Conservation (phyloP, 2,113 vertebrate genomes). For the Macrotus californicus region DNA sequence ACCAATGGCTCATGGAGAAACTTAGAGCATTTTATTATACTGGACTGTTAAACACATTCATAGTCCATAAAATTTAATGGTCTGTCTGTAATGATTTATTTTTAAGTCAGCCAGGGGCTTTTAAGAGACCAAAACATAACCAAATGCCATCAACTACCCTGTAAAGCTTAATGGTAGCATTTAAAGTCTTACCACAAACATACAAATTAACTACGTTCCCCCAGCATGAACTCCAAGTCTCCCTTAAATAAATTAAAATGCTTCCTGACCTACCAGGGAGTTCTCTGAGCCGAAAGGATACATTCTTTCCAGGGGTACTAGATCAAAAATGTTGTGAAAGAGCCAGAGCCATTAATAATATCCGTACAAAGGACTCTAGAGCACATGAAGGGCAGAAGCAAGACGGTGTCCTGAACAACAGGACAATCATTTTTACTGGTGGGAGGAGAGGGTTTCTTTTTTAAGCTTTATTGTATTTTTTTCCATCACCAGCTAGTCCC, state of each 20-base stretch:
- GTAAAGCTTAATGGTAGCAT: conserved; percentile 29
- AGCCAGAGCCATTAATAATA: not conserved
- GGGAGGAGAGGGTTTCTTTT: not conserved
- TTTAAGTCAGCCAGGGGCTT: conserved; percentile 61
- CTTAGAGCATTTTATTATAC: conserved; percentile 52
- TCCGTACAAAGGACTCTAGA: not conserved
- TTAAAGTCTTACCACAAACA: not conserved
- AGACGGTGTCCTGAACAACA: not conserved
- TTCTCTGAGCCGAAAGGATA: not conserved
- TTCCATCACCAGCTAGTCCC: no score
- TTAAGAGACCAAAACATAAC: conserved; percentile 54
- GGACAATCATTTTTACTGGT: not conserved
- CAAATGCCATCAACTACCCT: conserved; percentile 46
- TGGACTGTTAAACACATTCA: conserved; percentile 58
- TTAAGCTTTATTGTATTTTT: no score
- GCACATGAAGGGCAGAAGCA: not conserved
- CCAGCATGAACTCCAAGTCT: not conserved
- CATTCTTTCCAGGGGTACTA: not conserved
- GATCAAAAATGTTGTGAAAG: conserved; percentile 5
- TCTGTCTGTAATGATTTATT: conserved; percentile 59
- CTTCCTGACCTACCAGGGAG: not conserved
- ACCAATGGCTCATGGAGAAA: conserved; percentile 62
- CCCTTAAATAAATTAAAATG: conserved; percentile 6
- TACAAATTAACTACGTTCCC: conserved; percentile 3
- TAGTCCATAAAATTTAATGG: conserved; percentile 70